phyloP scores from a whole-genome alignment of 2,113 vertebrate species.

The Oryzias melastigma region DNA sequence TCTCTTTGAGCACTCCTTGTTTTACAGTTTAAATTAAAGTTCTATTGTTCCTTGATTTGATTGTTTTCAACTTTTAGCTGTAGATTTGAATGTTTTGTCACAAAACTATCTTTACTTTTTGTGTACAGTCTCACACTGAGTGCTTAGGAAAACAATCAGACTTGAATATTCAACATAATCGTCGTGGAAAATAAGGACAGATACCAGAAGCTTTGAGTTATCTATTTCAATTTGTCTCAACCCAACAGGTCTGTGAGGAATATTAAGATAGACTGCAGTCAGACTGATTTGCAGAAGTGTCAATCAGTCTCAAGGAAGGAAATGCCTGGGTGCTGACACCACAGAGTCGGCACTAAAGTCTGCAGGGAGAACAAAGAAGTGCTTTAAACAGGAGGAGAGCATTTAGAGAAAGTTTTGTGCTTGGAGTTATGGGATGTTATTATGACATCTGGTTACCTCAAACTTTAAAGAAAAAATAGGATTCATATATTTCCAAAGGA shows the following conservation, averaged over 20 bases:
- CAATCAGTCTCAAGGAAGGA: constrained; percentile 44
- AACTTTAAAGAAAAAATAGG: too few species aligned
- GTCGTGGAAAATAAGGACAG: constrained; percentile 6
- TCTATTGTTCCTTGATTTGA: too few species aligned
- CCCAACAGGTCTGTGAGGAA: constrained; percentile 21
- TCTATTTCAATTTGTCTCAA: constrained; percentile 35
- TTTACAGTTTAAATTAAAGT: too few species aligned
- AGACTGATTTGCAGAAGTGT: constrained; percentile 23
- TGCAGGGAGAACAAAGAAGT: constrained; percentile 24
- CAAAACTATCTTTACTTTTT: not conserved
- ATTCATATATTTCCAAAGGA: too few species aligned
- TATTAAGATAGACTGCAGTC: constrained; percentile 35
- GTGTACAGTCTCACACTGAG: not conserved
- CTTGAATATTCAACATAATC: constrained; percentile 20
- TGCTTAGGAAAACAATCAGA: constrained; percentile 7
- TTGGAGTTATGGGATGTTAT: not conserved
- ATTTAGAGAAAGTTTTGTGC: not conserved
- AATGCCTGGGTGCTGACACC: constrained; percentile 1
- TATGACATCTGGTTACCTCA: not conserved
- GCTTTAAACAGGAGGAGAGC: not conserved
- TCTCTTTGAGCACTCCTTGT: too few species aligned
- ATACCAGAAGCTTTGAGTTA: constrained; percentile 10
- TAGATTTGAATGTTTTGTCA: too few species aligned
- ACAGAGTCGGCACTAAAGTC: not conserved
- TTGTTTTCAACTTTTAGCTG: too few species aligned